Evolutionary conservation across 2,113 vertebrate genomes (phyloP).

Genomic region (Murina feae): DNA sequence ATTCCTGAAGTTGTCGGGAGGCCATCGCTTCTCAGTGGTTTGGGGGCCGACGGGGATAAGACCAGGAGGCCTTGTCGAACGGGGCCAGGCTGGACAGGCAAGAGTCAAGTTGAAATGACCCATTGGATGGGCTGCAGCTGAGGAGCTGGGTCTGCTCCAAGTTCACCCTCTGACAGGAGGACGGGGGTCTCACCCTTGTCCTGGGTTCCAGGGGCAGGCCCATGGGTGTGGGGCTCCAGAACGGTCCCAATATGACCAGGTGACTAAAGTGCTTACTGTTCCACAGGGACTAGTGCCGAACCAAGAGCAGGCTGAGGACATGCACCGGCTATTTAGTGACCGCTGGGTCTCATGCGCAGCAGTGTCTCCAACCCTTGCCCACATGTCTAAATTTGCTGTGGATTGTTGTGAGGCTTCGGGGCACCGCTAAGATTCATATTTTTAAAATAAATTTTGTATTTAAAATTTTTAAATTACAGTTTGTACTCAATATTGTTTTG

Average conservation of each 20-base stretch:
- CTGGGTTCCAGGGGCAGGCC: background rate
- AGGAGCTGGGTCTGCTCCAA: background rate
- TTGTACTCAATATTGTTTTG: background rate
- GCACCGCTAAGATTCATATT: background rate
- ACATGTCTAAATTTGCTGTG: background rate
- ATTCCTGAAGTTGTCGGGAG: background rate
- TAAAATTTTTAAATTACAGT: background rate
- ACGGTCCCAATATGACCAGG: background rate
- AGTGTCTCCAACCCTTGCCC: background rate
- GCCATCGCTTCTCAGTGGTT: background rate
- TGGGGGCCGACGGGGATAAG: background rate
- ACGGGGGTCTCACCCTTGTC: background rate
- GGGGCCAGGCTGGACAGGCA: background rate
- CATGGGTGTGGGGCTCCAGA: background rate
- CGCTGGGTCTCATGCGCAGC: background rate
- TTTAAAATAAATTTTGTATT: background rate
- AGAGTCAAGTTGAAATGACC: background rate
- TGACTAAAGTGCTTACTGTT: background rate
- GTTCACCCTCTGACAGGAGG: background rate
- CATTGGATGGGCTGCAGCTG: background rate
- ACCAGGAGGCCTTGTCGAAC: background rate
- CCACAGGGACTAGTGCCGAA: background rate
- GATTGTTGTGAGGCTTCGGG: background rate
- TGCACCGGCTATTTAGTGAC: rapidly evolving
- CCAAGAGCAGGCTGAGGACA: background rate